Evolutionary conservation across 2,797 vertebrate species (phyloP), one percentile per base, ranked within the genome.

Genomic region (Octomys mimax): DNA sequence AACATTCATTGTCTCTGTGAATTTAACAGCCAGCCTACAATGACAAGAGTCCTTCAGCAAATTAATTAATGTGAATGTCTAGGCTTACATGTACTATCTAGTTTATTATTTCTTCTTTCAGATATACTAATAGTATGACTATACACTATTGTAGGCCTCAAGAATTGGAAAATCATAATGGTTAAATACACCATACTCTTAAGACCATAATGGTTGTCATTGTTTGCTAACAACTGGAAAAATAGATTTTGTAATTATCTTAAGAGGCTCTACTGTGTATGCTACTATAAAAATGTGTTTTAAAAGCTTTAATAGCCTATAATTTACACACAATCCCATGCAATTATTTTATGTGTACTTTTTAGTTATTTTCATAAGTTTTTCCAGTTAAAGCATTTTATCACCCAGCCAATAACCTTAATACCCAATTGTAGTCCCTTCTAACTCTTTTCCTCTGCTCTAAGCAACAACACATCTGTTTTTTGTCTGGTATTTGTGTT

Each of bases 251-350:
- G 31, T 21, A 42, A 88, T 83, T 36, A 82, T 75, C 57, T 10
- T 61, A 61, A 71, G 33, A 96, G 85, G 9, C 33, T 24, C 33
- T 61, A 3, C 10, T 71, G 61, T 71, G 68, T n/a, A 31, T 39
- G 68, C 75, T 83, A 36, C 0, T 87, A 19, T 75, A 24, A 59
- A 92, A 59, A 92, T 96, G 62, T 88, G 89, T 78, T 98, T 97
- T 95, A 96, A 87, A 87, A 96, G 79, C 18, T 83, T 75, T 62
- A 70, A 39, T 54, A 42, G 0, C 28, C 28, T 64, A 33, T 59
- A 77, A 70, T 24, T 86, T 68, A 66, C 0, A 42, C 11, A 88
- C 16, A 80, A 33, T 6, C 4, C 52, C 83, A 59, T 75, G 83
- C 21, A 92, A 0, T 73, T 28, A 73, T 46, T 89, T 81, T n/a